A percentile compares a stretch with the other conserved stretches of the same genome.
Evolutionary conservation across 2,888 invertebrate genomes (phyloP).

Genomic region (Tubulanus polymorphus): DNA sequence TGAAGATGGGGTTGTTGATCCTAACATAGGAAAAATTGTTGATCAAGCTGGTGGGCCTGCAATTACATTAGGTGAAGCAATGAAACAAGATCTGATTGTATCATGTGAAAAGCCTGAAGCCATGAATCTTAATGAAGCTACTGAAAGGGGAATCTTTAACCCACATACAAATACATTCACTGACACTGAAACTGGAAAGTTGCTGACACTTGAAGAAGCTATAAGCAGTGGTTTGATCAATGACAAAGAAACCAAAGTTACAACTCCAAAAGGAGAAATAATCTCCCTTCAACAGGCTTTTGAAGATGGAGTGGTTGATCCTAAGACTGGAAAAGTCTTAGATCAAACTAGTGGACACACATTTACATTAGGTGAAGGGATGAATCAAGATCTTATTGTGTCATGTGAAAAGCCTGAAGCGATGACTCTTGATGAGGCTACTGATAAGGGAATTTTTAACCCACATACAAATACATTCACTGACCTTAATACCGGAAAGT

Average conservation of each 20-base stretch:
- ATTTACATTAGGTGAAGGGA: constrained; percentile 64
- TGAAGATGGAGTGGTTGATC: constrained; percentile 67
- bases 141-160: constrained; percentile 82
- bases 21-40: constrained; percentile 55
- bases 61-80: constrained; percentile 69
- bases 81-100: constrained; percentile 66
- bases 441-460: constrained; percentile 82
- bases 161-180: constrained; percentile 77
- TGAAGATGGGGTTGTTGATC: constrained; percentile 25
- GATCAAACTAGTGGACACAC: constrained; percentile 61
- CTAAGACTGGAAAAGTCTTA: constrained; percentile 64
- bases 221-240: neutral
- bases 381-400: constrained; percentile 23
- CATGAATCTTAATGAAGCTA: constrained; percentile 63
- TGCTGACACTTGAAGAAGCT: neutral
- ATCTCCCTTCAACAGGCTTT: neutral
- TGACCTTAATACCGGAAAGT: constrained; percentile 68
- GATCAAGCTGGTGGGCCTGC: constrained; percentile 66
- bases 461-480: constrained; percentile 75
- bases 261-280: neutral
- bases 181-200: constrained; percentile 70
- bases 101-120: constrained; percentile 70
- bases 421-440: constrained; percentile 58
- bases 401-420: constrained; percentile 28
- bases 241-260: neutral